A percentile compares a stretch with the other conserved stretches of the same genome.
phyloP scores from a whole-genome alignment of 2,113 vertebrate species.

The Aphelocoma coerulescens region DNA sequence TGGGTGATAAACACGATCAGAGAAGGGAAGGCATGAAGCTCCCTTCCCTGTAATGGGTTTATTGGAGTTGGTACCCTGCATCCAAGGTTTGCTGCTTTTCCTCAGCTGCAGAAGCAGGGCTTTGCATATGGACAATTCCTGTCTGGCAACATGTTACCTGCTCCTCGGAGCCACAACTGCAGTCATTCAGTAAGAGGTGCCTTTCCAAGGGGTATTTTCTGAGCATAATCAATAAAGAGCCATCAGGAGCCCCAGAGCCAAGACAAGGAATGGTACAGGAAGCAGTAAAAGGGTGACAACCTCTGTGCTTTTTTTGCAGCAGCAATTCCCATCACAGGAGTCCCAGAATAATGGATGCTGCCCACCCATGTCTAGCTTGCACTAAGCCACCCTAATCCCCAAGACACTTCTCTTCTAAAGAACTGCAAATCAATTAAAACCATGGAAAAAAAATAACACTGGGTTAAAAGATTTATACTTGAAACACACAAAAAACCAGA shows the following conservation, averaged over 20 bases:
- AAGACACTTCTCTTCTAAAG: conserved; percentile 33
- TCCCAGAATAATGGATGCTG: background rate
- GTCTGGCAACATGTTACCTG: background rate
- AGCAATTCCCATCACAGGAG: conserved; percentile 4
- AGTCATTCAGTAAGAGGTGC: background rate
- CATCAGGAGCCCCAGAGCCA: background rate
- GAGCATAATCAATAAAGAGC: conserved; percentile 57
- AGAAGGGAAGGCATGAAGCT: background rate
- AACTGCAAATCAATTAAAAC: conserved; percentile 58
- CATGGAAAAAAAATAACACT: conserved; percentile 15
- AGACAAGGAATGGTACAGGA: background rate
- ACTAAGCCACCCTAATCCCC: conserved; percentile 45
- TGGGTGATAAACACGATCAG: background rate
- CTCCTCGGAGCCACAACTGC: background rate
- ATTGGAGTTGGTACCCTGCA: background rate
- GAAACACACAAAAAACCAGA: conserved; percentile 40
- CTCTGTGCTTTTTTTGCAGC: background rate
- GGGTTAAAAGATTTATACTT: conserved; percentile 58
- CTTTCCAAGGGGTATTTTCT: background rate
- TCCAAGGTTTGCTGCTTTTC: background rate
- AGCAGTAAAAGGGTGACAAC: conserved; percentile 8
- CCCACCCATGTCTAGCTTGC: conserved; percentile 29
- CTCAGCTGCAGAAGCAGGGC: background rate
- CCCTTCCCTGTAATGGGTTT: background rate
- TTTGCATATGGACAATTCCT: background rate